These are phyloP conservation scores for Peucedramus taeniatus DNA, from an alignment of 2,113 vertebrate species.

Conservation along the genomic window DNA sequence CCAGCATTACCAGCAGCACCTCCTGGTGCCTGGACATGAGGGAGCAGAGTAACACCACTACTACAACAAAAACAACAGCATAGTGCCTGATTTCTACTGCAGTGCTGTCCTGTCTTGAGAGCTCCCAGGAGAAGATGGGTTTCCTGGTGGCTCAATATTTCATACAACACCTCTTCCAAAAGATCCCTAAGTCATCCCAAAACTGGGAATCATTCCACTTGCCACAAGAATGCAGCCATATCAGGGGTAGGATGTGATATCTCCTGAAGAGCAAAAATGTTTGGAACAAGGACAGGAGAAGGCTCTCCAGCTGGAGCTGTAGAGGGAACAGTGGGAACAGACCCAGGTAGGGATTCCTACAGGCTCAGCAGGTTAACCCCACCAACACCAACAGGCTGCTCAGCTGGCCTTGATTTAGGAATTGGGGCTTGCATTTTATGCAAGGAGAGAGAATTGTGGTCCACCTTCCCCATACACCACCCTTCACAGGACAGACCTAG, in stretches of 20 bases:
- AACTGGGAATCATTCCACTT: neutral
- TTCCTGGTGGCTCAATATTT: neutral
- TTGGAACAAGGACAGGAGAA: neutral
- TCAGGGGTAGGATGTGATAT: neutral
- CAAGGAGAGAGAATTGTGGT: neutral
- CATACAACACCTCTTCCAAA: neutral
- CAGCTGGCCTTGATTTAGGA: neutral
- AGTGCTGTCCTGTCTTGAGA: neutral
- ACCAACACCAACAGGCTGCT: neutral
- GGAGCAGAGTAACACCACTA: neutral
- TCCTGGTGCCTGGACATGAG: constrained; percentile 6
- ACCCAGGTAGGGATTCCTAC: neutral
- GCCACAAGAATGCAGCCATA: neutral
- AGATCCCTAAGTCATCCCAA: neutral
- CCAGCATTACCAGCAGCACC: neutral
- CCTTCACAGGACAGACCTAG: neutral
- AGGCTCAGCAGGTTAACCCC: neutral
- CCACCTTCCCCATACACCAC: neutral
- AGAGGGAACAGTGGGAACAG: neutral
- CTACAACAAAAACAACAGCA: neutral
- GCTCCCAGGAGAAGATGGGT: neutral
- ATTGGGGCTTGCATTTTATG: neutral
- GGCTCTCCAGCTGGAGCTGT: neutral
- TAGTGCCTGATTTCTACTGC: neutral
- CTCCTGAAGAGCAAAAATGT: neutral